Percentiles rank a stretch among this genome's conserved stretches.
Conservation (phyloP, 1,140 invertebrate species). For the Charaxes varanes region DNA sequence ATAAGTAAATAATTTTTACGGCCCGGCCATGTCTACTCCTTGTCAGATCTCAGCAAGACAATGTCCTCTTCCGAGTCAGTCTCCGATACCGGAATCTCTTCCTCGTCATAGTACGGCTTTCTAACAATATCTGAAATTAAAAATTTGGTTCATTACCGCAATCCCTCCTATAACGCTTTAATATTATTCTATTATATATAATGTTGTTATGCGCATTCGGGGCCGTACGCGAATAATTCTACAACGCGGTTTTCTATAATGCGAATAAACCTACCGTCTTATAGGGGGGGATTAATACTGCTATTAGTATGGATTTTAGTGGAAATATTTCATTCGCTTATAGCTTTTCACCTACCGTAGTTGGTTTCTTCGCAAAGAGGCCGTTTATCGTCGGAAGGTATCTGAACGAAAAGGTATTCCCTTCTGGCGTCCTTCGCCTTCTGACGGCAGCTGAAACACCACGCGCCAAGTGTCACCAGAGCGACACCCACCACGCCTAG, state of each 20-base stretch:
- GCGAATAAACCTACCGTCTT: too few relatives aligned
- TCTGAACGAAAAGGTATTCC: slow-evolving; percentile 55
- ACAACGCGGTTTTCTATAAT: too few relatives aligned
- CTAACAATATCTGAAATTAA: slow-evolving; percentile 45
- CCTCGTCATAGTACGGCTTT: slow-evolving; percentile 67
- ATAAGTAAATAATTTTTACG: too few relatives aligned
- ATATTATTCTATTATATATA: too few relatives aligned
- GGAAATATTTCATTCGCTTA: too few relatives aligned
- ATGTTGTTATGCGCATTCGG: too few relatives aligned
- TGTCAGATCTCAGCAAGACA: slow-evolving; percentile 49
- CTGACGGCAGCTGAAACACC: slow-evolving; percentile 58
- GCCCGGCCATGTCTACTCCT: too few relatives aligned
- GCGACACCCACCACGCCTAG: slow-evolving; percentile 65
- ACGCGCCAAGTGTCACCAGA: slow-evolving; percentile 54
- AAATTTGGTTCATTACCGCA: not conserved
- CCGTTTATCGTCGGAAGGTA: slow-evolving; percentile 50
- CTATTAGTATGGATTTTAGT: too few relatives aligned
- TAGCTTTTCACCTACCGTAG: slow-evolving; percentile 34
- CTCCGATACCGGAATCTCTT: slow-evolving; percentile 57
- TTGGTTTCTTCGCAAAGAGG: slow-evolving; percentile 42
- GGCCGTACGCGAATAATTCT: too few relatives aligned
- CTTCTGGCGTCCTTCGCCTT: slow-evolving; percentile 27
- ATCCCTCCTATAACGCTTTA: too few relatives aligned
- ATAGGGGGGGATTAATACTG: too few relatives aligned
- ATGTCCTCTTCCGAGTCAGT: slow-evolving; percentile 70